Percentiles rank a stretch among this genome's conserved stretches.
Conservation (phyloP, 2,113 vertebrate species). For the Sorex araneus region DNA sequence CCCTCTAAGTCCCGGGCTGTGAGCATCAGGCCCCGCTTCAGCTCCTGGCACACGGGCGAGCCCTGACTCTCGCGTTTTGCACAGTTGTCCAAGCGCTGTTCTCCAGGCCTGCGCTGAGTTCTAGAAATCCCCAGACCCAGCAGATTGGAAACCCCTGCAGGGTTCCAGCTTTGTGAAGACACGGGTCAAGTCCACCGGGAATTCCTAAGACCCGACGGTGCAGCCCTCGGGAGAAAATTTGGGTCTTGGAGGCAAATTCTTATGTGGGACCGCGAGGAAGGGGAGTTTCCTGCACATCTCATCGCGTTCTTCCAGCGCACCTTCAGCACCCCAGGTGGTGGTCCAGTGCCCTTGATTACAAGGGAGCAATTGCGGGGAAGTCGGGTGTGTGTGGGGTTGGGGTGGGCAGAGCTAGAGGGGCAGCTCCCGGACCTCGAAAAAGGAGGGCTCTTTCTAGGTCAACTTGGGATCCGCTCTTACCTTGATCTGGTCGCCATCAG, state of each 20-base stretch:
- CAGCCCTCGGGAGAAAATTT: background rate
- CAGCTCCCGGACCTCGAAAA: background rate
- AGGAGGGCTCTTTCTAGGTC: background rate
- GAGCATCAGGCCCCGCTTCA: fast-evolving
- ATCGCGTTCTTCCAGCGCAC: background rate
- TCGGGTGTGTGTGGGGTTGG: no score
- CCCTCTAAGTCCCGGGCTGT: background rate
- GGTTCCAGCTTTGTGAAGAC: background rate
- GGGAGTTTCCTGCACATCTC: background rate
- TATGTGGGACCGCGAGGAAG: background rate
- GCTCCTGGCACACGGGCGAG: fast-evolving
- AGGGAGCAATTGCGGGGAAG: background rate
- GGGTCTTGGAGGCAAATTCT: background rate
- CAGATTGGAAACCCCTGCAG: background rate
- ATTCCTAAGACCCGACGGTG: background rate
- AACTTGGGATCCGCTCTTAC: conserved; percentile 83
- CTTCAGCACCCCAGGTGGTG: background rate
- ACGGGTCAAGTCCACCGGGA: background rate
- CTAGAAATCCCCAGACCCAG: background rate
- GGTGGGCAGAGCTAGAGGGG: background rate
- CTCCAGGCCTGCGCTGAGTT: background rate
- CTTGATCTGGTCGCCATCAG: conserved; percentile 90
- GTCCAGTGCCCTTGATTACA: background rate
- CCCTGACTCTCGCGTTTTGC: background rate
- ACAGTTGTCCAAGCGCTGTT: background rate